A percentile compares a stretch with the other conserved stretches of the same genome.
Evolutionary conservation across 2,888 invertebrate species (phyloP).

Genomic region (Electrophaes corylata): DNA sequence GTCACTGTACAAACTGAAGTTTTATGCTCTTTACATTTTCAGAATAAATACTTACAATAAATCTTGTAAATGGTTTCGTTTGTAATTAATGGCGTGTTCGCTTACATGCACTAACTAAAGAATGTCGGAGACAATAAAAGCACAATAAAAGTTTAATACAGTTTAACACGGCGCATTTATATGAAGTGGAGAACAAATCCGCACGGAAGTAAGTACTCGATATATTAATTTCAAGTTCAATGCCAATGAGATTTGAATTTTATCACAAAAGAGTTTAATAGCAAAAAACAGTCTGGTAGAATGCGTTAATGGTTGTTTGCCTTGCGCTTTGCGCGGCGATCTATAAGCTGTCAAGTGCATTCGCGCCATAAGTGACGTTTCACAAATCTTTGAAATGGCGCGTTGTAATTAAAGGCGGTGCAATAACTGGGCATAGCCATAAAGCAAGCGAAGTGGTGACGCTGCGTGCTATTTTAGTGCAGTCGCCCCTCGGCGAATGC

Average conservation of each 20-base stretch:
- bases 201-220: constrained; percentile 61
- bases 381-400: constrained; percentile 77
- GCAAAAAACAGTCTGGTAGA: constrained; percentile 25
- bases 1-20: constrained; percentile 48
- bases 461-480: constrained; percentile 76
- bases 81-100: constrained; percentile 76
- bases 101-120: constrained; percentile 66
- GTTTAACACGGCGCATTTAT: constrained; percentile 65
- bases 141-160: constrained; percentile 77
- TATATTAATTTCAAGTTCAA: constrained; percentile 58
- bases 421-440: constrained; percentile 71
- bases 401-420: constrained; percentile 76
- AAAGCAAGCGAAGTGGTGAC: constrained; percentile 77
- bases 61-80: constrained; percentile 74
- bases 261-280: constrained; percentile 24
- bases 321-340: constrained; percentile 47
- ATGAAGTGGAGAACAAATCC: constrained; percentile 54
- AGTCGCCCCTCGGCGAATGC: constrained; percentile 79
- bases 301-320: constrained; percentile 42
- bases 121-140: constrained; percentile 75
- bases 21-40: constrained; percentile 59
- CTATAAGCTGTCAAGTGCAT: constrained; percentile 69
- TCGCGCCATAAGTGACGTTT: constrained; percentile 74
- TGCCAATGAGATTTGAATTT: constrained; percentile 44
- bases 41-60: constrained; percentile 73